Percentiles rank a stretch among this genome's conserved stretches.
These are phyloP conservation scores for Nematostella vectensis DNA, from an alignment of 92 coral and sea anemone species.

Conservation along the genomic window DNA sequence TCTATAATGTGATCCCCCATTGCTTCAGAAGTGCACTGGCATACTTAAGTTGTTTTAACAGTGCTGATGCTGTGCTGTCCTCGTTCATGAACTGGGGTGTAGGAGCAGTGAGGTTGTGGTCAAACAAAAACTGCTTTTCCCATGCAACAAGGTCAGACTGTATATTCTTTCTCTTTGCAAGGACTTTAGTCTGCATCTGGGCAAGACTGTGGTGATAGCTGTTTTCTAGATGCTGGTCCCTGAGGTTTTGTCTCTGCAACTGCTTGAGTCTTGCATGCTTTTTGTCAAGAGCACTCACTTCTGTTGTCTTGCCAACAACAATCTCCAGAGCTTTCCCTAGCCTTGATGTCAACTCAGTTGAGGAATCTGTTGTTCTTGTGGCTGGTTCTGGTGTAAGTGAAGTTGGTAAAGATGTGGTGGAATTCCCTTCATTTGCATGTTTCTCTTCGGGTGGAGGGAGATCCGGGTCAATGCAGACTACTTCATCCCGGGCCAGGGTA, in stretches of 20 bases:
- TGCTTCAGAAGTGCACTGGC: conserved; percentile 33
- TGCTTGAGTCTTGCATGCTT: too few species aligned
- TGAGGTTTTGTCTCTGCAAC: too few species aligned
- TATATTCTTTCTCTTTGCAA: too few species aligned
- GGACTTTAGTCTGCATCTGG: too few species aligned
- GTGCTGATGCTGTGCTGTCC: conserved; percentile 27
- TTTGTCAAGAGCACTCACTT: conserved; percentile 30
- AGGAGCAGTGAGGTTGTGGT: conserved; percentile 32
- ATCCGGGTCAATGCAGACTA: background rate
- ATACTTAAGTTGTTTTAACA: conserved; percentile 31
- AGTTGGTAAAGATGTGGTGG: conserved; percentile 1
- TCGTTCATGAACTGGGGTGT: conserved; percentile 34
- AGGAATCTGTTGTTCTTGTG: background rate
- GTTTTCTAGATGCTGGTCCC: too few species aligned
- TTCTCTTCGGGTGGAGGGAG: background rate
- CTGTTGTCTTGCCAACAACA: conserved; percentile 26
- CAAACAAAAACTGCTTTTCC: conserved; percentile 44
- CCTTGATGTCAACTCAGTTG: conserved; percentile 21
- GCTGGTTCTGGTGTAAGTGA: background rate
- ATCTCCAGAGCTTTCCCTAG: conserved; percentile 42
- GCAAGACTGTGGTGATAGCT: too few species aligned
- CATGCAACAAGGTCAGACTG: conserved; percentile 32
- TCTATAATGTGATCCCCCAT: conserved; percentile 39
- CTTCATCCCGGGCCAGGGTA: background rate
- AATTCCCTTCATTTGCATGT: background rate